Evolutionary conservation across 64 coral and sea anemone species (phyloP).

Genomic region (Dendronephthya gigantea): DNA sequence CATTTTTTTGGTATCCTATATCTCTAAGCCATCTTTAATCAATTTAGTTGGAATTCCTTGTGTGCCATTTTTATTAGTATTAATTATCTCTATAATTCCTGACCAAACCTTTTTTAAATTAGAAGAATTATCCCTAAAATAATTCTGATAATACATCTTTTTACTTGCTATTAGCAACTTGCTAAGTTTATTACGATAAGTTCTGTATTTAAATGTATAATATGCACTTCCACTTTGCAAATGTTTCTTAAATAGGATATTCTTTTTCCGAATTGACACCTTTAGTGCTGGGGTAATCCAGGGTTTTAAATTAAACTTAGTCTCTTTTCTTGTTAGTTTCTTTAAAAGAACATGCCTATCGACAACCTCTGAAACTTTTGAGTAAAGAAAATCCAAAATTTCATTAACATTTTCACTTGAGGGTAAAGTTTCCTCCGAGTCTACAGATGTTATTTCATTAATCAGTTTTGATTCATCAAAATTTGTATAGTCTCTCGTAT

Average conservation of each 20-base stretch:
- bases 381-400: background rate
- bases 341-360: background rate
- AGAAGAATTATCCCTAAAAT: background rate
- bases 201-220: background rate
- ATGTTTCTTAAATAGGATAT: background rate
- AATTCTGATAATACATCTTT: slow-evolving; percentile 12
- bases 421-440: background rate
- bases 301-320: background rate
- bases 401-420: background rate
- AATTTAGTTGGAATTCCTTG: background rate
- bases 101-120: slow-evolving; percentile 16
- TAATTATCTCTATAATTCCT: slow-evolving; percentile 21
- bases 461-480: background rate
- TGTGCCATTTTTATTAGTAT: background rate
- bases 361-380: background rate
- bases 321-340: background rate
- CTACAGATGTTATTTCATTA: background rate
- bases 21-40: background rate
- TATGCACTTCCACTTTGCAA: background rate
- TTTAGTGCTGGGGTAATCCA: background rate
- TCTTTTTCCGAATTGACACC: background rate
- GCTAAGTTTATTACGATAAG: slow-evolving; percentile 3
- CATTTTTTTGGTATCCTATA: background rate
- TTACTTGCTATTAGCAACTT: slow-evolving; percentile 5
- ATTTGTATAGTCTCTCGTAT: background rate